Evolutionary conservation across 2,113 vertebrate species (phyloP).

Genomic region (Caranx melampygus): DNA sequence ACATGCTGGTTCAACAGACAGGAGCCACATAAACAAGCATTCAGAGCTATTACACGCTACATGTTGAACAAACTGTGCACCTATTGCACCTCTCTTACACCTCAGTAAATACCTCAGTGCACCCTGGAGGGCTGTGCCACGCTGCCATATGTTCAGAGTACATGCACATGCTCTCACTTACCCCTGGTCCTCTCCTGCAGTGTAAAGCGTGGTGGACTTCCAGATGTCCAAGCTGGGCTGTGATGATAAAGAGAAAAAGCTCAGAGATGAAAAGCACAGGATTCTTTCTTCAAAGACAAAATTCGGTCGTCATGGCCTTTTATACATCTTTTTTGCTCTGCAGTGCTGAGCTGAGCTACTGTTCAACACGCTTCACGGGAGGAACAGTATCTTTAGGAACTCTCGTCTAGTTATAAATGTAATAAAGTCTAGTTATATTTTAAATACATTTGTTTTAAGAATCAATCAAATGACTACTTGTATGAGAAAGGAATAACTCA

Average conservation of each 20-base stretch:
- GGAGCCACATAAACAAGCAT: constrained; percentile 21
- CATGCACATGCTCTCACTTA: constrained; percentile 18
- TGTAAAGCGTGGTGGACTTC: constrained; percentile 45
- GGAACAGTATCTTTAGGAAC: neutral
- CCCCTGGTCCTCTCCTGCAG: constrained; percentile 20
- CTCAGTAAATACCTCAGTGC: constrained; percentile 44
- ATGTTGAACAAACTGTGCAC: constrained; percentile 36
- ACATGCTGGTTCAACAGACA: neutral
- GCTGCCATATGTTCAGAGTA: constrained; percentile 43
- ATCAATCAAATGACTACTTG: neutral
- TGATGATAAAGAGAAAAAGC: constrained; percentile 50
- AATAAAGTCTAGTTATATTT: too few relatives aligned
- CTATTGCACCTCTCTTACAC: constrained; percentile 45
- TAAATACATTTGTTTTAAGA: neutral
- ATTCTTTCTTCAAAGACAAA: constrained; percentile 28
- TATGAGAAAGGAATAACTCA: neutral
- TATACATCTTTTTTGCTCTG: constrained; percentile 28
- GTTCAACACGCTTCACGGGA: neutral
- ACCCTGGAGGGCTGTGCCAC: constrained; percentile 31
- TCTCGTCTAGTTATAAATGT: too few relatives aligned
- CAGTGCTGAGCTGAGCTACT: constrained; percentile 11
- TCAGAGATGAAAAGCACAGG: constrained; percentile 42
- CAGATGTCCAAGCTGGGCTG: constrained; percentile 50
- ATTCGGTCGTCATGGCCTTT: constrained; percentile 17
- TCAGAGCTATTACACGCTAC: constrained; percentile 11